A percentile compares a stretch with the other conserved stretches of the same genome.
Evolutionary conservation across 1,140 invertebrate genomes (phyloP).

Genomic region (Branchinecta lindahli): DNA sequence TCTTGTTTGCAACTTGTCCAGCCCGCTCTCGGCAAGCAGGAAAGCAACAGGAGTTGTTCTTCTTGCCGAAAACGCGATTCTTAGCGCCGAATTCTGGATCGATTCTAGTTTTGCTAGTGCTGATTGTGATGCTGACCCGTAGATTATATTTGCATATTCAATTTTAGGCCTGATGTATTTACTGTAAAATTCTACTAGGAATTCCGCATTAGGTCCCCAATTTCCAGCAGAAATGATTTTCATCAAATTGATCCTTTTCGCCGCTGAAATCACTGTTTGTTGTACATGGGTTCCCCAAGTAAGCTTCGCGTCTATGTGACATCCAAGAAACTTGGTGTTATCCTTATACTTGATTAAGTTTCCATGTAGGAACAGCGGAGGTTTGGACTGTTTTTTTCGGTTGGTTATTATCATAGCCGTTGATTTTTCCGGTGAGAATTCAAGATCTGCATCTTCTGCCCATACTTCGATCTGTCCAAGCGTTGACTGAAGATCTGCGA

Average conservation of each 20-base stretch:
- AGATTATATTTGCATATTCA: background rate
- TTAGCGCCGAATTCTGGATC: background rate
- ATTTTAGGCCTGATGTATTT: background rate
- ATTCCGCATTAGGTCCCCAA: background rate
- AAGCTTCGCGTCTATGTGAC: background rate
- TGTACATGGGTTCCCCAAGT: background rate
- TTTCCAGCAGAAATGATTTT: background rate
- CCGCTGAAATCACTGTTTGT: background rate
- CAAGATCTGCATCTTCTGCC: background rate
- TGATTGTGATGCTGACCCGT: background rate
- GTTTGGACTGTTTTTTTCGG: background rate
- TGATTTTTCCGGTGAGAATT: background rate
- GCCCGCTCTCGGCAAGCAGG: background rate
- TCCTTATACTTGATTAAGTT: background rate
- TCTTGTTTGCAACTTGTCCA: background rate
- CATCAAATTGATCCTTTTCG: background rate
- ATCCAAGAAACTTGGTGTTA: background rate
- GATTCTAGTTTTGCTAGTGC: background rate
- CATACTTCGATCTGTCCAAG: background rate
- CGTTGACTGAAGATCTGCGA: background rate
- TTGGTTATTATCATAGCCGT: background rate
- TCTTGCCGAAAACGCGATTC: background rate
- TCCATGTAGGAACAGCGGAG: background rate
- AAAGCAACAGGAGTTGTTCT: no score
- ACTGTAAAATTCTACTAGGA: constrained; percentile 1